Evolutionary conservation across 2,888 invertebrate species (phyloP), one percentile per base, ranked within the genome.

Genomic region (Synanthedon vespiformis): DNA sequence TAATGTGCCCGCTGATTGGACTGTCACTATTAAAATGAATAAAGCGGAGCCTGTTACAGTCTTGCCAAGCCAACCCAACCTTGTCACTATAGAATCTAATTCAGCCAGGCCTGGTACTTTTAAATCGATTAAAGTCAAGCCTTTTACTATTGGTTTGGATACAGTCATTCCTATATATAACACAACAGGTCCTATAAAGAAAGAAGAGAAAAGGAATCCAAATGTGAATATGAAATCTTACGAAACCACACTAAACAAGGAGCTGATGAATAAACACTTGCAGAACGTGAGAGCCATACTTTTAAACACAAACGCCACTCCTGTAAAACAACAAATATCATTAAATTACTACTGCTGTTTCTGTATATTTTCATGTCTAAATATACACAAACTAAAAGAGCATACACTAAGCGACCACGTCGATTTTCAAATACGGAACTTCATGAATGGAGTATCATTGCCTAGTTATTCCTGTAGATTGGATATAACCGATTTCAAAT

Each of bases 381-480:
- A 53, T 40, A 12, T 51, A 4, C 10, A 12, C 4, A n/a, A 48
- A 40, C 10, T 53, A 5, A 53, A 53, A 53, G 10, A 3, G 3
- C 53, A 53, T 34, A 53, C 13, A 10, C 5, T 53, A 40, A 16
- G 48, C 12, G 40, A 44, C 14, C 53, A 53, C n/a, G 47, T 55
- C 0, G 58, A 48, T 4, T 13, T 10, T 2, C 67, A 72, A 6
- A 53, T 48, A 34, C n/a, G 6, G n/a, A 53, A n/a, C 3, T 53
- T 47, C 40, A 50, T 51, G 48, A 11, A 40, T 48, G 65, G 65
- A 1, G 58, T 68, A 5, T 70, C 71, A 0, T 55, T 81, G 0
- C 72, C 76, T 0, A 65, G 66, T 48, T 76, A 74, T 49, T 71
- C 76, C 0, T 75, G 80, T 0, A 77, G 77, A 54, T 57, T 83